A percentile compares a stretch with the other conserved stretches of the same genome.
Evolutionary conservation across 2,797 vertebrate species (phyloP).

Genomic region (Gymnothorax reevesii): DNA sequence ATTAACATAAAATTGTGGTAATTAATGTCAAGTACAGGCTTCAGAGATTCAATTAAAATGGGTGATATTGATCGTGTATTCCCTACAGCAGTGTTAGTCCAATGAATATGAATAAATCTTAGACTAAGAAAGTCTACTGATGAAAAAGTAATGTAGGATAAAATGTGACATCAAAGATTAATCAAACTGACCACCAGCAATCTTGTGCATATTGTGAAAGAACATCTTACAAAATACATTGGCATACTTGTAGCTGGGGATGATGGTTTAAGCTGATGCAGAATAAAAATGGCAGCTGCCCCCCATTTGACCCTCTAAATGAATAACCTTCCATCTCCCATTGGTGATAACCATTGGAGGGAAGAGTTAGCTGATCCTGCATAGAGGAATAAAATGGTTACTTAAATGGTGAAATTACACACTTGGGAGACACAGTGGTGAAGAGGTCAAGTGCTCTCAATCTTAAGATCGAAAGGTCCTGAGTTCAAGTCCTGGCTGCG

Average conservation of each 20-base stretch:
- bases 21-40: constrained; percentile 18
- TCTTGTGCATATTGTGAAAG: not conserved
- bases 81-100: not conserved
- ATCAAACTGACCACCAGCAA: not conserved
- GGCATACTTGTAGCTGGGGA: not conserved
- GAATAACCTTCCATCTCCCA: not conserved
- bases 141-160: constrained; percentile 14
- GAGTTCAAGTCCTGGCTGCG: too few species aligned
- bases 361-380: not conserved
- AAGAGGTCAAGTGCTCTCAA: too few species aligned
- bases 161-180: constrained; percentile 13
- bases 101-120: constrained; percentile 21
- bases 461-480: too few species aligned
- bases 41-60: constrained; percentile 13
- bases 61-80: constrained; percentile 1
- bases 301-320: not conserved
- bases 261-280: not conserved
- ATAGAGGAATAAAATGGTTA: not conserved
- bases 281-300: not conserved
- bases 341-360: not conserved
- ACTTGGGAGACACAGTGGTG: not conserved
- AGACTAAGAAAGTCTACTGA: not conserved
- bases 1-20: constrained; percentile 22
- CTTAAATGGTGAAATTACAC: not conserved
- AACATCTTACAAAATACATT: not conserved